A percentile compares a stretch with the other conserved stretches of the same genome.
Conservation (phyloP, 1,140 invertebrate genomes). For the Copidosoma floridanum region DNA sequence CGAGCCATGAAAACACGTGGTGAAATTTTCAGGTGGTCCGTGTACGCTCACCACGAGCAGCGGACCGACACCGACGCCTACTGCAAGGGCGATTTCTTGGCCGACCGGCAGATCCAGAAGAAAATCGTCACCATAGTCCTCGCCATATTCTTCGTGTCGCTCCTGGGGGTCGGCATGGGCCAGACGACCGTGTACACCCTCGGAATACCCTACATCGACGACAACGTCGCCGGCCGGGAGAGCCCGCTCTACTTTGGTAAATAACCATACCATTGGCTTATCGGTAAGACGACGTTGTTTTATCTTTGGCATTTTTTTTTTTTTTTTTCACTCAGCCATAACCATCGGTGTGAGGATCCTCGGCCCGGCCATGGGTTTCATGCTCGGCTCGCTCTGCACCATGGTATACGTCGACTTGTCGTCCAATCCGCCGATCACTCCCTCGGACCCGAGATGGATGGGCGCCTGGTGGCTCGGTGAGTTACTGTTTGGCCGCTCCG, state of each 20-base stretch:
- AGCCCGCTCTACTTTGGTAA: slow-evolving; percentile 92
- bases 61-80: slow-evolving; percentile 45
- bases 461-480: slow-evolving; percentile 90
- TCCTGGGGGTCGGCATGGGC: slow-evolving; percentile 87
- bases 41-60: slow-evolving; percentile 25
- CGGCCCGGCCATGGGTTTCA: slow-evolving; percentile 86
- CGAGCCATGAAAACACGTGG: too few relatives aligned
- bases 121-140: slow-evolving; percentile 77
- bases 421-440: slow-evolving; percentile 71
- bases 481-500: too few relatives aligned
- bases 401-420: slow-evolving; percentile 81
- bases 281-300: too few relatives aligned
- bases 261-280: slow-evolving; percentile 31
- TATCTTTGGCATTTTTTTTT: too few relatives aligned
- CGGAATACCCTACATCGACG: slow-evolving; percentile 92
- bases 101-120: slow-evolving; percentile 66
- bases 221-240: slow-evolving; percentile 88
- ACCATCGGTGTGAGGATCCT: slow-evolving; percentile 89
- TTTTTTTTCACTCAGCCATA: slow-evolving; percentile 66
- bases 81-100: slow-evolving; percentile 61
- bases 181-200: slow-evolving; percentile 90
- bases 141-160: slow-evolving; percentile 81
- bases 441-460: slow-evolving; percentile 86
- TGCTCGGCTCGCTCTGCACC: slow-evolving; percentile 87
- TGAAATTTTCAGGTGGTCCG: slow-evolving; percentile 36